These are phyloP conservation scores for Drosophila acutilabella DNA, from an alignment of 2,888 invertebrate species.

Conservation along the genomic window DNA sequence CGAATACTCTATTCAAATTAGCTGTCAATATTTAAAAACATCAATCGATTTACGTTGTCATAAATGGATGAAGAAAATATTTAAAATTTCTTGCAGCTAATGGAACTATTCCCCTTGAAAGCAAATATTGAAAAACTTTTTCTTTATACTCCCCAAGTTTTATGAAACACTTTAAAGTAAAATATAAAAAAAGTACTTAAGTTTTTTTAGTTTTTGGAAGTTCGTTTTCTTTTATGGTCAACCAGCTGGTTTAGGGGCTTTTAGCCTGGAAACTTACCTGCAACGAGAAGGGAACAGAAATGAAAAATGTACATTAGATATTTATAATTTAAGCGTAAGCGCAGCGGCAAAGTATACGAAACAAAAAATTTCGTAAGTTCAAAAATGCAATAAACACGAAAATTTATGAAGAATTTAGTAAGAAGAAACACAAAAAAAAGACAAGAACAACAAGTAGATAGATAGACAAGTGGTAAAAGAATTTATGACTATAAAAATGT, in stretches of 20 bases:
- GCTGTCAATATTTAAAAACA: constrained; percentile 9
- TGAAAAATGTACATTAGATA: constrained; percentile 67
- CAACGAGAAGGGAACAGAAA: constrained; percentile 48
- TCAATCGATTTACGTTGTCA: background rate
- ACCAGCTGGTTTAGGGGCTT: constrained; percentile 11
- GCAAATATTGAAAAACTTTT: background rate
- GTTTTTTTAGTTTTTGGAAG: background rate
- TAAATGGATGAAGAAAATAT: background rate
- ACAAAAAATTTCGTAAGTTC: constrained; percentile 56
- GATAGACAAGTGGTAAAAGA: constrained; percentile 50
- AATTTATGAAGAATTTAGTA: constrained; percentile 76
- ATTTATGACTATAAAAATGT: constrained; percentile 79
- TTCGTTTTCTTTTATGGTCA: background rate
- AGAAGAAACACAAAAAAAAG: constrained; percentile 43
- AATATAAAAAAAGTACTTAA: constrained; percentile 32
- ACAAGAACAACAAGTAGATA: constrained; percentile 19
- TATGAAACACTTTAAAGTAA: background rate
- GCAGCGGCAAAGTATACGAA: constrained; percentile 32
- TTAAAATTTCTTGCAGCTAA: background rate
- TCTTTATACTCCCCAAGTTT: background rate
- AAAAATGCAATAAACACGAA: constrained; percentile 75
- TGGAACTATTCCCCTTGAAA: background rate
- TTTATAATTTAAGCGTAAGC: constrained; percentile 50
- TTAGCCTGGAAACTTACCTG: constrained; percentile 70
- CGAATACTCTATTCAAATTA: constrained; percentile 9